These are phyloP conservation scores for Aphaenogaster ashmeadi DNA, from an alignment of 1,140 invertebrate genomes.

Conservation along the genomic window DNA sequence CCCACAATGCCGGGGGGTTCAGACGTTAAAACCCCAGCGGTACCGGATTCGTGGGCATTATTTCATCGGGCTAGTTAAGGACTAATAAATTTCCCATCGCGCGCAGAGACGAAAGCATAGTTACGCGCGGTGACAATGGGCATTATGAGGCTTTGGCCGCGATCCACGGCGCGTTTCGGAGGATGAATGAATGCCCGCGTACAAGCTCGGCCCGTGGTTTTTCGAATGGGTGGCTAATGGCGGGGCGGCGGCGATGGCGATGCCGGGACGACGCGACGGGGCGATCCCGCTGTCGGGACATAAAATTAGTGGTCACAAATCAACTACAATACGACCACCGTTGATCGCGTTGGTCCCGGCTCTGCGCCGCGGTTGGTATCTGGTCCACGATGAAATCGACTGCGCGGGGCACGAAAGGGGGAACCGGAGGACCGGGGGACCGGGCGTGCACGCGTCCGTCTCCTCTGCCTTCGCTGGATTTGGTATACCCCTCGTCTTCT, in stretches of 20 bases:
- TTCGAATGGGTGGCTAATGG: slow-evolving; percentile 83
- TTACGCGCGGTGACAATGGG: slow-evolving; percentile 53
- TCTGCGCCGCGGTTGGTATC: slow-evolving; percentile 36
- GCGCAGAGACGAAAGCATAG: slow-evolving; percentile 43
- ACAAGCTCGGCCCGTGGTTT: slow-evolving; percentile 72
- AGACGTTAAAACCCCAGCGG: slow-evolving; percentile 14
- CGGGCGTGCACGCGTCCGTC: slow-evolving; percentile 10
- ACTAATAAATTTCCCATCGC: slow-evolving; percentile 56
- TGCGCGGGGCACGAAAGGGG: not conserved
- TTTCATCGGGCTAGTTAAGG: slow-evolving; percentile 57
- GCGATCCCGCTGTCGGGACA: slow-evolving; percentile 76
- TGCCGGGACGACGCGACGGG: slow-evolving; percentile 51
- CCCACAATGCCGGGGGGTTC: slow-evolving; percentile 26
- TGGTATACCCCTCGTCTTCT: not conserved
- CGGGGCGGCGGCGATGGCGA: slow-evolving; percentile 38
- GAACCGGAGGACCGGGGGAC: not conserved
- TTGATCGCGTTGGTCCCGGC: slow-evolving; percentile 55
- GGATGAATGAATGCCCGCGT: slow-evolving; percentile 41
- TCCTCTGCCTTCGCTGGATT: not conserved
- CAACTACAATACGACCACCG: slow-evolving; percentile 79
- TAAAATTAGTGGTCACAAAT: slow-evolving; percentile 85
- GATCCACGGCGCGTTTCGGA: slow-evolving; percentile 31
- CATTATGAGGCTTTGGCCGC: slow-evolving; percentile 21
- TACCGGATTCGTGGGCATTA: slow-evolving; percentile 33
- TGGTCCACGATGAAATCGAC: slow-evolving; percentile 33